Evolutionary conservation across 2,113 vertebrate species (phyloP).

Genomic region (Cyanoramphus novaezelandiae): DNA sequence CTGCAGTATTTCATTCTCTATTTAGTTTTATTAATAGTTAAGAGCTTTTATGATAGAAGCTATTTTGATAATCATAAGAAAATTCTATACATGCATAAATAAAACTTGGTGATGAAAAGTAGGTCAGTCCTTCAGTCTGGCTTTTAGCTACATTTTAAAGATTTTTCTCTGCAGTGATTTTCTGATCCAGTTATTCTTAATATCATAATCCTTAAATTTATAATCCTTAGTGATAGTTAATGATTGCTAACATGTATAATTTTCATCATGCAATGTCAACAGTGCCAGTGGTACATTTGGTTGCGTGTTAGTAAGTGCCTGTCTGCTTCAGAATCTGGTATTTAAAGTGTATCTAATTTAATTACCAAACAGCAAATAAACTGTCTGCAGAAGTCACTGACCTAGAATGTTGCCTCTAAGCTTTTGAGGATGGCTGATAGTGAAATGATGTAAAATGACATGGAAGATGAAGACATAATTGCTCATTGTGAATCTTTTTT

Average conservation of each 20-base stretch:
- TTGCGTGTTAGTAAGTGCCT: neutral
- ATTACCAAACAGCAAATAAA: constrained; percentile 58
- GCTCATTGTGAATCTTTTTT: constrained; percentile 57
- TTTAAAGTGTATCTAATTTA: constrained; percentile 69
- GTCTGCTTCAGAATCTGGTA: constrained; percentile 52
- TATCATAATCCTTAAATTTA: constrained; percentile 45
- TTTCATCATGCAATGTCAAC: constrained; percentile 1
- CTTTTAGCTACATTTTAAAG: constrained; percentile 32
- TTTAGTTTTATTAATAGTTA: neutral
- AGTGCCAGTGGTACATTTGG: neutral
- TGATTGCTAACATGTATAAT: constrained; percentile 12
- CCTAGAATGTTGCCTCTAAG: constrained; percentile 70
- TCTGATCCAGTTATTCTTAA: constrained; percentile 52
- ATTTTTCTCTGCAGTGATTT: constrained; percentile 48
- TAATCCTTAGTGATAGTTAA: constrained; percentile 45
- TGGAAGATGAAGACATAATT: constrained; percentile 72
- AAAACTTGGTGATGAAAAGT: constrained; percentile 29
- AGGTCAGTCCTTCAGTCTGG: constrained; percentile 25
- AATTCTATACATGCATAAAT: neutral
- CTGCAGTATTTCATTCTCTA: neutral
- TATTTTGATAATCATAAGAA: constrained; percentile 7
- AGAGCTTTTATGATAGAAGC: neutral
- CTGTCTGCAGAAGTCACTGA: constrained; percentile 64
- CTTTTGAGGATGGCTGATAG: constrained; percentile 54
- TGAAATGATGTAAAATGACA: constrained; percentile 70